Evolutionary conservation across 1,140 invertebrate genomes (phyloP).

Genomic region (Lineus longissimus): DNA sequence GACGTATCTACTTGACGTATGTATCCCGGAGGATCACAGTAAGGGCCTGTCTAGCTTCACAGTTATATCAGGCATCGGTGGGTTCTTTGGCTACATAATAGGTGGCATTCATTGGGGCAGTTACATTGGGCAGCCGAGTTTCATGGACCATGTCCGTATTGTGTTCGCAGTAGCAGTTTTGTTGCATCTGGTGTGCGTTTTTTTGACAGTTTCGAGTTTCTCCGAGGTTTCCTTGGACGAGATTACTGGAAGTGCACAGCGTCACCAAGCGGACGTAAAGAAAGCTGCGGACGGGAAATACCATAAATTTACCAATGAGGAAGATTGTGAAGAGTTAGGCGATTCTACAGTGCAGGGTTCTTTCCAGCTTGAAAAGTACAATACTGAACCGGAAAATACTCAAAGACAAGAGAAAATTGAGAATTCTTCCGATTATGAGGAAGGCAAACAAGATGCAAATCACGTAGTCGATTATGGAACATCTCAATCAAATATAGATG

Average conservation of each 20-base stretch:
- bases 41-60: conserved; percentile 91
- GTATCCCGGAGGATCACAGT: conserved; percentile 87
- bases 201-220: conserved; percentile 40
- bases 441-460: too few relatives aligned
- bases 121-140: conserved; percentile 60
- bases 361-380: conserved; percentile 17
- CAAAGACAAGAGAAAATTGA: too few relatives aligned
- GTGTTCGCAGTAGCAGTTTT: conserved; percentile 58
- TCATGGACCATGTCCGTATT: conserved; percentile 78
- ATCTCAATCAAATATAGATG: conserved; percentile 6
- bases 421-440: too few relatives aligned
- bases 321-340: conserved; percentile 15
- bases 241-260: conserved; percentile 24
- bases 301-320: conserved; percentile 44
- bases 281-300: conserved; percentile 47
- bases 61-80: conserved; percentile 92
- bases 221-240: conserved; percentile 42
- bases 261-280: conserved; percentile 40
- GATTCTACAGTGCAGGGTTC: conserved; percentile 18
- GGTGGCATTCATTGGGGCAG: conserved; percentile 89
- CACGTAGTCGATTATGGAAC: conserved; percentile 10
- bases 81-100: conserved; percentile 86
- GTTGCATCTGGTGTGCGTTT: conserved; percentile 35
- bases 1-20: conserved; percentile 89
- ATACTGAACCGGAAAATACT: too few relatives aligned